A percentile compares a stretch with the other conserved stretches of the same genome.
These are phyloP conservation scores for Samia ricini DNA, from an alignment of 1,140 invertebrate genomes.

Conservation along the genomic window DNA sequence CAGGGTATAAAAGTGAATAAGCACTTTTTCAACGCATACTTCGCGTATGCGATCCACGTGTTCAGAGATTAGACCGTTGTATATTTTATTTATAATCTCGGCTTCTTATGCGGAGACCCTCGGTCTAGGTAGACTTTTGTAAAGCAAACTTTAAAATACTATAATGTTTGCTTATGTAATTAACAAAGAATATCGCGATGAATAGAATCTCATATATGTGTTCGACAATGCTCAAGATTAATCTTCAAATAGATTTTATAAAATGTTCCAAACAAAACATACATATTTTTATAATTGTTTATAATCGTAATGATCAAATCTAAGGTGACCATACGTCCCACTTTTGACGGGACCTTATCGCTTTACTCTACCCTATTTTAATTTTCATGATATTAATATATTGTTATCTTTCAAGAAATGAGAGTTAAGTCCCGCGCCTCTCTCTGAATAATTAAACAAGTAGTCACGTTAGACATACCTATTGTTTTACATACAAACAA, in stretches of 20 bases:
- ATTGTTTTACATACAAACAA: no score
- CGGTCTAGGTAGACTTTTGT: constrained; percentile 5
- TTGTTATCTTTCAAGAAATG: no score
- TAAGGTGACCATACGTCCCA: no score
- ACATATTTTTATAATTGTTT: no score
- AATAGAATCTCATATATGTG: not conserved
- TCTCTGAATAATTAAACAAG: no score
- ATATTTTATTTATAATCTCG: constrained; percentile 46
- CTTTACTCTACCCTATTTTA: no score
- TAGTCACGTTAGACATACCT: no score
- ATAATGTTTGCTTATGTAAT: constrained; percentile 27
- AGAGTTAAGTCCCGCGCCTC: no score
- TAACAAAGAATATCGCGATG: constrained; percentile 21
- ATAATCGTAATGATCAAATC: no score
- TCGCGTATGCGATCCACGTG: constrained; percentile 60
- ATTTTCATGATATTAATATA: no score
- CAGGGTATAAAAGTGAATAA: constrained; percentile 65
- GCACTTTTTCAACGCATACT: constrained; percentile 61
- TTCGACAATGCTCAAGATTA: not conserved
- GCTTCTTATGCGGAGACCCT: constrained; percentile 41
- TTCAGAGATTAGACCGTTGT: constrained; percentile 59
- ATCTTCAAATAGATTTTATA: not conserved
- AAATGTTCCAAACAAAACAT: no score
- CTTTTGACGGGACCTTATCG: no score
- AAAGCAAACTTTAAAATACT: constrained; percentile 7